Percentiles rank a stretch among this genome's conserved stretches.
Evolutionary conservation across 1,140 invertebrate species (phyloP).

Genomic region (Diachasmimorpha longicaudata): DNA sequence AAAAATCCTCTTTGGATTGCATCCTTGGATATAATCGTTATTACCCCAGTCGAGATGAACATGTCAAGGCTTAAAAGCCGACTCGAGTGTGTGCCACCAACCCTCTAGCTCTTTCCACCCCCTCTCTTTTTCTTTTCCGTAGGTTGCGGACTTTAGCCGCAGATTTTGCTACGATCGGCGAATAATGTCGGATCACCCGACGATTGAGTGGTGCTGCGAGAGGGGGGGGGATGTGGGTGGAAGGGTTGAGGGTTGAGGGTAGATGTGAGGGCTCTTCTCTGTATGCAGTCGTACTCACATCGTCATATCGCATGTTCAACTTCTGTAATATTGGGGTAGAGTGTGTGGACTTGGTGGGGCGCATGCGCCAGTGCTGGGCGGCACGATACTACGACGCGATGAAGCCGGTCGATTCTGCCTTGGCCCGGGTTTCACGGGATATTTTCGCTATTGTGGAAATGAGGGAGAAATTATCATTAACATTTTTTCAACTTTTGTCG

Average conservation of each 20-base stretch:
- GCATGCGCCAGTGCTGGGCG: slow-evolving; percentile 46
- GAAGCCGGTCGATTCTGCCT: slow-evolving; percentile 55
- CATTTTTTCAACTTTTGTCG: too few relatives aligned
- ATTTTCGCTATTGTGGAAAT: neutral
- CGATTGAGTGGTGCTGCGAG: neutral
- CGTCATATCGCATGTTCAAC: neutral
- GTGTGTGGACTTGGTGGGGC: slow-evolving; percentile 36
- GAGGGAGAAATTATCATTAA: neutral
- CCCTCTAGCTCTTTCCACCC: too few relatives aligned
- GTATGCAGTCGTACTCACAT: neutral
- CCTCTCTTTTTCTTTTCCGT: neutral
- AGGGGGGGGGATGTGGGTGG: neutral
- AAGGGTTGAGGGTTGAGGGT: neutral
- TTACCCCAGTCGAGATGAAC: slow-evolving; percentile 1
- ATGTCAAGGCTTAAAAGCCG: slow-evolving; percentile 12
- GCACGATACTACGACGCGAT: neutral
- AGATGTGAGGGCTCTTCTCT: neutral
- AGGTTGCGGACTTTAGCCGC: slow-evolving; percentile 3
- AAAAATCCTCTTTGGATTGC: neutral
- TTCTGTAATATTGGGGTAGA: neutral
- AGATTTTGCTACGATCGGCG: slow-evolving; percentile 36
- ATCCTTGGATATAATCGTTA: slow-evolving; percentile 4
- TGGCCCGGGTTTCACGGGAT: slow-evolving; percentile 46
- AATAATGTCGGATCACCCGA: slow-evolving; percentile 36
- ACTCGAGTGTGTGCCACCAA: neutral